Base-by-base conservation (phyloP, 2,888 invertebrate species). In the Lepidochitona cinerea region DNA sequence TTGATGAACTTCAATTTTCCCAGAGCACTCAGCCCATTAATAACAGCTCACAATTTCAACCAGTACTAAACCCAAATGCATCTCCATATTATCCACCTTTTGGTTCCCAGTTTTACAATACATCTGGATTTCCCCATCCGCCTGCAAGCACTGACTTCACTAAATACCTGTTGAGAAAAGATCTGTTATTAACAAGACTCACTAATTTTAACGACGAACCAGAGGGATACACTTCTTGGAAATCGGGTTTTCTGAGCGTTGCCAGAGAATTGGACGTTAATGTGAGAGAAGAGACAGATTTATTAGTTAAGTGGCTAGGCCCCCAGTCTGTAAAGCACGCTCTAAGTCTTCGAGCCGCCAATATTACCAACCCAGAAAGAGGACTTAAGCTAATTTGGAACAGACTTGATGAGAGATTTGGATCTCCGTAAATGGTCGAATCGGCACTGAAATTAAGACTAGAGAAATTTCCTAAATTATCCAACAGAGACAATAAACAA, bases 291-390 rank as follows among this genome's bases (percentile, higher is more conserved):
- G 72, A 79, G 26, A n/a, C n/a, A 29, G 78, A 77, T 52, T 37
- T 75, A 7, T 52, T 79, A 14, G 49, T 75, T 12, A 75, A 73
- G 37, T 78, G 72, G 75, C 37, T 75, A n/a, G 77, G 78, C 4
- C 70, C 75, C 29, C 68, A 68, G 18, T 77, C 74, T 29, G 29
- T n/a, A 14, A 74, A 72, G 52, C 73, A 76, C 68, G 77, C 75
- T 33, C 32, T 49, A 14, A 70, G 69, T 3, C 54, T 73, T 12
- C 18, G 68, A 14, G 54, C 67, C 18, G 29, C 75, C 26, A 75
- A 75, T 59, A 37, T 41, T 32, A 59, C 33, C 35, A 37, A 75
- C 32, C 69, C 70, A 36, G 26, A 33, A 18, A 70, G 49, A 67
- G 75, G 32, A 36, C 9, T 75, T 5, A 23, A 41, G 26, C 33